These are phyloP conservation scores for Cercopithecus mona DNA, from an alignment of 2,113 vertebrate species.

Conservation along the genomic window DNA sequence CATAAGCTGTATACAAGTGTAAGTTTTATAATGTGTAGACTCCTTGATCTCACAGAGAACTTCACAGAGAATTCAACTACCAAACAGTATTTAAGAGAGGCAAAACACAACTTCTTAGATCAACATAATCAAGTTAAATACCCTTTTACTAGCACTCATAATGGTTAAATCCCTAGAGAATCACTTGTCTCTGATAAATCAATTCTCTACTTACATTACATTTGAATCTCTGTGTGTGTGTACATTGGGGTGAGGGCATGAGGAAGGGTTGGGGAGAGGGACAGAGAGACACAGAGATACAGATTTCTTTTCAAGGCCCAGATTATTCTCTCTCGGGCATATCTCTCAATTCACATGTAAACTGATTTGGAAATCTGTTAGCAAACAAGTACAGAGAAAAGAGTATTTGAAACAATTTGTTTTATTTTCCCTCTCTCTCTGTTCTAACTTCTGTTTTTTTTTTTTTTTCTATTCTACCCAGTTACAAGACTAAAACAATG, in stretches of 20 bases:
- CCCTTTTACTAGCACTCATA: conserved; percentile 20
- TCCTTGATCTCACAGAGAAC: conserved; percentile 44
- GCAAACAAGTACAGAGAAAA: conserved; percentile 47
- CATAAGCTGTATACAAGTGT: conserved; percentile 42
- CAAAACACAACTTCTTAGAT: conserved; percentile 61
- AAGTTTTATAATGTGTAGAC: conserved; percentile 16
- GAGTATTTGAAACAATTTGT: conserved; percentile 27
- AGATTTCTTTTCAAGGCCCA: conserved; percentile 44
- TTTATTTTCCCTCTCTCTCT: not conserved
- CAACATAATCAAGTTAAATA: conserved; percentile 28
- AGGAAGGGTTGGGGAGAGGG: not conserved
- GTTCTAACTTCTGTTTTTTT: not conserved
- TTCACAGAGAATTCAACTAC: conserved; percentile 38
- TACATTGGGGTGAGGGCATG: no score
- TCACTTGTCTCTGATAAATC: conserved; percentile 62
- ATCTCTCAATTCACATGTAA: conserved; percentile 44
- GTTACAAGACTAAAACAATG: not conserved
- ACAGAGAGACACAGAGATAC: not conserved
- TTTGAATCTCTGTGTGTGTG: not conserved
- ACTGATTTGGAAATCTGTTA: conserved; percentile 41
- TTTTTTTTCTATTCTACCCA: not conserved
- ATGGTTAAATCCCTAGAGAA: conserved; percentile 51
- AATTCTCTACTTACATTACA: conserved; percentile 48
- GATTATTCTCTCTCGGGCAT: conserved; percentile 32
- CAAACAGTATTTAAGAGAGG: not conserved